Evolutionary conservation across 2,113 vertebrate genomes (phyloP).

Genomic region (Dicrurus megarhynchus): DNA sequence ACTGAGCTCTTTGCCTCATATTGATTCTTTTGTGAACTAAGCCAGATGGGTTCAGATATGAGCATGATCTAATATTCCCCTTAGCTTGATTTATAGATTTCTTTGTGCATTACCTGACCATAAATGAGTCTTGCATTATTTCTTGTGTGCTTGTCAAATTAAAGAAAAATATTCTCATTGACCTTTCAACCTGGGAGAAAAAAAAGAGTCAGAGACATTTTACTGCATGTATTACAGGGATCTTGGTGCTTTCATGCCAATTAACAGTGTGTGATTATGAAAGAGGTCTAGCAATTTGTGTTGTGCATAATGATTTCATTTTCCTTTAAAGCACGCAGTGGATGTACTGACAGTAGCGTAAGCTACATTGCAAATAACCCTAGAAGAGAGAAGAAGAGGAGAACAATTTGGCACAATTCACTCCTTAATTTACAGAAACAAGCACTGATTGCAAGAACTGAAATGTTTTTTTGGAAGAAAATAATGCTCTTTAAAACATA

Average conservation of each 20-base stretch:
- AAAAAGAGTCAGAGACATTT: constrained; percentile 62
- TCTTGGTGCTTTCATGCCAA: constrained; percentile 64
- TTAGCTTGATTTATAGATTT: constrained; percentile 80
- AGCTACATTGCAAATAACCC: constrained; percentile 49
- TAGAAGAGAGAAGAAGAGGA: constrained; percentile 26
- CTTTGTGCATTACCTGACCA: constrained; percentile 75
- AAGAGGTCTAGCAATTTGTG: constrained; percentile 58
- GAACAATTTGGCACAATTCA: constrained; percentile 65
- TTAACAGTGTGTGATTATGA: constrained; percentile 72
- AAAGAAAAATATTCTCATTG: constrained; percentile 78
- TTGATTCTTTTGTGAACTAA: constrained; percentile 72
- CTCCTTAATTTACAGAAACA: constrained; percentile 67
- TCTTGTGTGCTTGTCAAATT: constrained; percentile 76
- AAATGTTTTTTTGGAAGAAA: constrained; percentile 51
- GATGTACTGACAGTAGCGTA: constrained; percentile 57
- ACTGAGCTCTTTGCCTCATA: constrained; percentile 60
- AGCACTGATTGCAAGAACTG: constrained; percentile 48
- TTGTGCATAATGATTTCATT: constrained; percentile 73
- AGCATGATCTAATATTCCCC: constrained; percentile 77
- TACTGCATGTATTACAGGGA: constrained; percentile 58
- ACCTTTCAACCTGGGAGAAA: constrained; percentile 74
- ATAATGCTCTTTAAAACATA: constrained; percentile 16
- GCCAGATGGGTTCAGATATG: constrained; percentile 75
- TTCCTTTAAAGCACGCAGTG: constrained; percentile 59
- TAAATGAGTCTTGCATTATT: constrained; percentile 73